Base-by-base conservation (phyloP, 2,113 vertebrate species). In the Turdus rufiventris region DNA sequence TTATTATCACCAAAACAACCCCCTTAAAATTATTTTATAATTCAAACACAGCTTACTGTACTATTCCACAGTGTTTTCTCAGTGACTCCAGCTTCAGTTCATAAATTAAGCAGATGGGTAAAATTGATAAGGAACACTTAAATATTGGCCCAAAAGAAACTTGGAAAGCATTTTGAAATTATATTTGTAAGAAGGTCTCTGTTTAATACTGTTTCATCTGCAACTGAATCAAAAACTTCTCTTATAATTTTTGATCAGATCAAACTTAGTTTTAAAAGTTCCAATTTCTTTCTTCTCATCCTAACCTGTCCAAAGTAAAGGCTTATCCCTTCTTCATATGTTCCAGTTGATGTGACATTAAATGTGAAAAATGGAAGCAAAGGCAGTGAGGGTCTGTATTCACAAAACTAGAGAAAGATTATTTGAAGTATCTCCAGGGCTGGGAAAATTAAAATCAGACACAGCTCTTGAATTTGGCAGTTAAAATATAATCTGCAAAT, bases 281-380 rank as follows among this genome's bases (percentile, higher is more conserved):
- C 33, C 29, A 42, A 3, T 77, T 79, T 71, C 61, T 82, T 60
- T 60, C 14, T 79, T 85, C 38, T 65, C 9, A 45, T 75, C 33
- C 26, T 61, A 75, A 85, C 19, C 14, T 90, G 91, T 76, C n/a
- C 70, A 57, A 91, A 94, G 47, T 14, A 88, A 68, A 91, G 50
- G 50, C 42, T 94, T 90, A 89, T 50, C 36, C 20, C 53, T 79
- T 90, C 29, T 38, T 88, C 88, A 57, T 83, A 76, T 18, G 62
- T 90, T 94, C 67, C 71, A 90, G 58, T 15, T 85, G 88, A 85
- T 51, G 79, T 10, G 23, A 90, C 94, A 93, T 93, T 68, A 85
- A 79, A 83, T 45, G 14, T 76, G 62, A 73, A 93, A 96, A 94
- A 90, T 70, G 14, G 62, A 89, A 85, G 89, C 24, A 91, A 91